Evolutionary conservation across 2,888 invertebrate species (phyloP).

Genomic region (Minunthozetes semirufus): DNA sequence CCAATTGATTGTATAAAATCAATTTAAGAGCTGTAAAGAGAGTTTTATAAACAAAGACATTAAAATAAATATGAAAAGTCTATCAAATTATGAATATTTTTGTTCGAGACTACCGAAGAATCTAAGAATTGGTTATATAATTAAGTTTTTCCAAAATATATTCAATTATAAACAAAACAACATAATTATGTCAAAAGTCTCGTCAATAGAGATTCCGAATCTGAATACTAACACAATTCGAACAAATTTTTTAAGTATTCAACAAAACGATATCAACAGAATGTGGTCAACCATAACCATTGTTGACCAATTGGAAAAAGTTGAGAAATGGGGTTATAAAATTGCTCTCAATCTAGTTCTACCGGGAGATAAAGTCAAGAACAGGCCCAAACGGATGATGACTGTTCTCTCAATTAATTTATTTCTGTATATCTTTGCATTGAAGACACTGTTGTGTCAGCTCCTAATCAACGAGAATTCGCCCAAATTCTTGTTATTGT

Average conservation of each 20-base stretch:
- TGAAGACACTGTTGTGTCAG: neutral
- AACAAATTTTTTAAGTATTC: neutral
- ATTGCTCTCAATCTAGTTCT: neutral
- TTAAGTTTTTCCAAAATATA: too few relatives aligned
- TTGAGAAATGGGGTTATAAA: slow-evolving; percentile 2
- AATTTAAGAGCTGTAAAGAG: too few relatives aligned
- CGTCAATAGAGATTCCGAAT: neutral
- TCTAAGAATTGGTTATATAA: too few relatives aligned
- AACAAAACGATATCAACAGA: neutral
- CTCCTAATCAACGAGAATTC: neutral
- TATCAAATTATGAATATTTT: too few relatives aligned
- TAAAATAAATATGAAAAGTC: too few relatives aligned
- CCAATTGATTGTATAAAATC: too few relatives aligned
- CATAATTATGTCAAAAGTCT: neutral
- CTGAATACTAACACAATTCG: neutral
- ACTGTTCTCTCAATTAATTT: neutral
- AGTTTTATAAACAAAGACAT: too few relatives aligned
- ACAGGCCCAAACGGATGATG: neutral
- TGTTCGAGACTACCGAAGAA: too few relatives aligned
- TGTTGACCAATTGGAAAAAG: neutral
- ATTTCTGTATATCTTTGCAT: neutral
- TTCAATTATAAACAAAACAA: neutral
- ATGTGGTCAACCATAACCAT: neutral
- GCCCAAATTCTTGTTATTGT: too few relatives aligned
- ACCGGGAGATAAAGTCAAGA: neutral